These are phyloP conservation scores for Pollenia angustigena DNA, from an alignment of 2,888 invertebrate genomes.

Conservation along the genomic window DNA sequence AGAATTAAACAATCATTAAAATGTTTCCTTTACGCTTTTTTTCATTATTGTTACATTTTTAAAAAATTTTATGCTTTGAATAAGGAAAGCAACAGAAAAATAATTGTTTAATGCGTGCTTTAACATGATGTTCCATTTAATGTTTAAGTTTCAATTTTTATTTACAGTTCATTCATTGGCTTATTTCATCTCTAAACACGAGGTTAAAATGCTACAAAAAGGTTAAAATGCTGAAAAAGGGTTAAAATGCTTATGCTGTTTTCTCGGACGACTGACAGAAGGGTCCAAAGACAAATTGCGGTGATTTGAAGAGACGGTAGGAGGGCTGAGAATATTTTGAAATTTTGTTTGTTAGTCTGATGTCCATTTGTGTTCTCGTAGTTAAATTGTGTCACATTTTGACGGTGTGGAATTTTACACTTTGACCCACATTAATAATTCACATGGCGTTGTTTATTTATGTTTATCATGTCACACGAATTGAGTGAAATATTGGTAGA, in stretches of 20 bases:
- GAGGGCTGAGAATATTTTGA: not conserved
- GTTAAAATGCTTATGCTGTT: not conserved
- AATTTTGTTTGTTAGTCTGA: not conserved
- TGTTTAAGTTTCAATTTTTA: constrained; percentile 14
- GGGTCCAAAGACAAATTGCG: not conserved
- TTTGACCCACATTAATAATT: constrained; percentile 71
- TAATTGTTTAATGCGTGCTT: constrained; percentile 20
- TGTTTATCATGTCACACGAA: constrained; percentile 69
- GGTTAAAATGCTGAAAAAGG: not conserved
- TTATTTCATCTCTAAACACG: too few species aligned
- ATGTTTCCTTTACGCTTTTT: constrained; percentile 6
- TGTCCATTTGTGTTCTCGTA: constrained; percentile 25
- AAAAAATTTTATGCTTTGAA: constrained; percentile 12
- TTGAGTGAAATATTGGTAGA: constrained; percentile 69
- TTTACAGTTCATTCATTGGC: not conserved
- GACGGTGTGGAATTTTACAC: constrained; percentile 66
- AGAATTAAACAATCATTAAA: constrained; percentile 51
- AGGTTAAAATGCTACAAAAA: not conserved
- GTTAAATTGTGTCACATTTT: constrained; percentile 59
- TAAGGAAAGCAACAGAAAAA: not conserved
- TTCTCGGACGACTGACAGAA: not conserved
- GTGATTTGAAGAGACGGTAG: not conserved
- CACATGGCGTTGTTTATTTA: constrained; percentile 66
- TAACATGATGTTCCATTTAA: constrained; percentile 20
- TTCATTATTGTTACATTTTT: constrained; percentile 19